Evolutionary conservation across 2,113 vertebrate species (phyloP).

Genomic region (Triplophysa tibetana): DNA sequence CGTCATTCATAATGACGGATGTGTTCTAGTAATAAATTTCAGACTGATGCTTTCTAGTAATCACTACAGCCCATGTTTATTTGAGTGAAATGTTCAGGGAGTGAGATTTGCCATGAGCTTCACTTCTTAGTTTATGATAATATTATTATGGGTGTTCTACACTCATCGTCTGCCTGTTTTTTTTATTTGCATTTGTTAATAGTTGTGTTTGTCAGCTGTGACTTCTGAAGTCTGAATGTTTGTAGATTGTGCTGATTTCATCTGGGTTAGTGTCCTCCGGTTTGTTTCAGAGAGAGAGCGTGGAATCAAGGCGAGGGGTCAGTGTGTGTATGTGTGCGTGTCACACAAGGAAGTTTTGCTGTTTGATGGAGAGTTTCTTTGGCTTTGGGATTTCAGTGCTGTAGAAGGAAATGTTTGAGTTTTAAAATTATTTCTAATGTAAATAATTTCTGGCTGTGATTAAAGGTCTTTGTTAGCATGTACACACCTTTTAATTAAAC

Average conservation of each 20-base stretch:
- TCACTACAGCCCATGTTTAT: no score
- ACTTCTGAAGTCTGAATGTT: neutral
- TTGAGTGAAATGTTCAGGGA: no score
- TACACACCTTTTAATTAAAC: no score
- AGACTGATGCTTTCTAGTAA: no score
- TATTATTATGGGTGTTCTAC: neutral
- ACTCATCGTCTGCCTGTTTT: neutral
- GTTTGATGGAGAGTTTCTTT: neutral
- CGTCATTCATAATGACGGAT: no score
- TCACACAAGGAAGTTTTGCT: neutral
- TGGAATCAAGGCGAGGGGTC: constrained; percentile 8
- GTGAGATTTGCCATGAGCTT: no score
- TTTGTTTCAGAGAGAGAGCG: neutral
- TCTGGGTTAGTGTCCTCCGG: neutral
- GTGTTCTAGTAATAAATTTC: no score
- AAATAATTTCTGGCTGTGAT: no score
- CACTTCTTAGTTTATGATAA: neutral
- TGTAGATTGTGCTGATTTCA: neutral
- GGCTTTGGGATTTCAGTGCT: neutral
- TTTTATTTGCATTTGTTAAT: neutral
- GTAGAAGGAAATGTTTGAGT: no score
- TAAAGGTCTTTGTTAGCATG: no score
- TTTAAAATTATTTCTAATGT: no score
- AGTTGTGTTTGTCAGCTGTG: neutral
- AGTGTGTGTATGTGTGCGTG: neutral